Evolutionary conservation across 2,888 invertebrate genomes (phyloP).

Genomic region (Andrena chrysosceles): DNA sequence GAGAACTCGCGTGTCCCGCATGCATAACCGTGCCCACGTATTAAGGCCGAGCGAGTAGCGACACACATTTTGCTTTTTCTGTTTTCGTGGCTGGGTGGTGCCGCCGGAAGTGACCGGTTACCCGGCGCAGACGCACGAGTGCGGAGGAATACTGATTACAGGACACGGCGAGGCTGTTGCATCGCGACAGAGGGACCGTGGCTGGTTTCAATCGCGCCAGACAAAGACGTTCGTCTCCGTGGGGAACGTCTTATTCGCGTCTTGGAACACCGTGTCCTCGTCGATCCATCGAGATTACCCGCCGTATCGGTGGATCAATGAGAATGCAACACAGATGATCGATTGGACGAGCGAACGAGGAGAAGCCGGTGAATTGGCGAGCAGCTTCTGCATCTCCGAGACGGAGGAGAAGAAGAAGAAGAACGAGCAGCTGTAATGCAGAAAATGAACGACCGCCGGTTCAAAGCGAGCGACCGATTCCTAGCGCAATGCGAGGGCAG

Average conservation of each 20-base stretch:
- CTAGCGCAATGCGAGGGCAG: not conserved
- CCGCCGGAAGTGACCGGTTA: constrained; percentile 74
- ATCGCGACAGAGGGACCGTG: constrained; percentile 2
- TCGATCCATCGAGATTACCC: not conserved
- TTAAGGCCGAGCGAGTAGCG: constrained; percentile 33
- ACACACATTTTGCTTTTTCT: constrained; percentile 36
- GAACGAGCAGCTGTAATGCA: not conserved
- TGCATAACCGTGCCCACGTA: constrained; percentile 46
- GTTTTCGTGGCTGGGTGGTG: constrained; percentile 65
- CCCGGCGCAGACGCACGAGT: constrained; percentile 3
- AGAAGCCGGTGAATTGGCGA: constrained; percentile 6
- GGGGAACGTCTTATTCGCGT: constrained; percentile 22
- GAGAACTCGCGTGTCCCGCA: constrained; percentile 40
- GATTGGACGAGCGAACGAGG: not conserved
- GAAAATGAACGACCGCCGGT: not conserved
- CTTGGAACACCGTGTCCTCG: not conserved
- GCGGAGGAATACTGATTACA: constrained; percentile 41
- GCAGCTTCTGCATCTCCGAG: not conserved
- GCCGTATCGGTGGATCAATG: not conserved
- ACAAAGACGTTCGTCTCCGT: constrained; percentile 12
- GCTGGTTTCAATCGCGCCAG: not conserved
- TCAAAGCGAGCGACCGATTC: constrained; percentile 11
- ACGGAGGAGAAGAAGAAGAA: too few relatives aligned
- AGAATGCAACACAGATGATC: not conserved
- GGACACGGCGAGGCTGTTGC: not conserved